Conservation (phyloP, 2,888 invertebrate genomes). For the Ptilodon capucinus region DNA sequence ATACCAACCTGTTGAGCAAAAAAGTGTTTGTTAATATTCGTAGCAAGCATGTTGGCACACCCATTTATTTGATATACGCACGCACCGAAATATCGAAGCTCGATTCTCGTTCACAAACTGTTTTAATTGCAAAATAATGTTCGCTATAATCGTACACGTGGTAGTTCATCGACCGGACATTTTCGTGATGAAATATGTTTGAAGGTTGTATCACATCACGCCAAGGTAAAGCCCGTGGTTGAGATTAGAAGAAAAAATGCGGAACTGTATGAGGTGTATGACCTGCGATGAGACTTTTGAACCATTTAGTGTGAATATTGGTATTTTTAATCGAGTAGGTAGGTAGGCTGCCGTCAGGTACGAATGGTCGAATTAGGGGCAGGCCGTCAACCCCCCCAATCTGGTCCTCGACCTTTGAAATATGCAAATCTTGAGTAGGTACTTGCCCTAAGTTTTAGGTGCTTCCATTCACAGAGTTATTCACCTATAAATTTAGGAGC, state of each 20-base stretch:
- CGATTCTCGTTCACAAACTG: constrained; percentile 32
- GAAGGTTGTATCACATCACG: constrained; percentile 64
- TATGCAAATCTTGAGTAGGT: constrained; percentile 23
- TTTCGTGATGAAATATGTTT: constrained; percentile 62
- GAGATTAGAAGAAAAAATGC: constrained; percentile 50
- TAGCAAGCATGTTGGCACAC: constrained; percentile 15
- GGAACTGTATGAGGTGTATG: constrained; percentile 57
- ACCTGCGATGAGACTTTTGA: constrained; percentile 45
- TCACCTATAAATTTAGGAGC: neutral
- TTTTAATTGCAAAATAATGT: constrained; percentile 37
- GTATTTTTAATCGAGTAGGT: constrained; percentile 34
- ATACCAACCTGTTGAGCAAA: constrained; percentile 31
- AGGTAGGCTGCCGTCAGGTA: constrained; percentile 18
- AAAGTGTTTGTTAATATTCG: constrained; percentile 40
- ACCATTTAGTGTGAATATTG: constrained; percentile 28
- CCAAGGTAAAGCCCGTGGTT: constrained; percentile 54
- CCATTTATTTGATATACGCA: constrained; percentile 1
- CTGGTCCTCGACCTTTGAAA: constrained; percentile 45
- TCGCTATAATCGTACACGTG: constrained; percentile 36
- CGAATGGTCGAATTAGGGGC: constrained; percentile 23
- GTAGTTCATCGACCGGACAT: constrained; percentile 61
- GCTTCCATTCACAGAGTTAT: neutral
- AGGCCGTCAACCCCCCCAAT: constrained; percentile 42
- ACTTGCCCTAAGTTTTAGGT: neutral
- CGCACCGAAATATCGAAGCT: constrained; percentile 13